Evolutionary conservation across 2,113 vertebrate genomes (phyloP).

Genomic region (Emberiza fucata): DNA sequence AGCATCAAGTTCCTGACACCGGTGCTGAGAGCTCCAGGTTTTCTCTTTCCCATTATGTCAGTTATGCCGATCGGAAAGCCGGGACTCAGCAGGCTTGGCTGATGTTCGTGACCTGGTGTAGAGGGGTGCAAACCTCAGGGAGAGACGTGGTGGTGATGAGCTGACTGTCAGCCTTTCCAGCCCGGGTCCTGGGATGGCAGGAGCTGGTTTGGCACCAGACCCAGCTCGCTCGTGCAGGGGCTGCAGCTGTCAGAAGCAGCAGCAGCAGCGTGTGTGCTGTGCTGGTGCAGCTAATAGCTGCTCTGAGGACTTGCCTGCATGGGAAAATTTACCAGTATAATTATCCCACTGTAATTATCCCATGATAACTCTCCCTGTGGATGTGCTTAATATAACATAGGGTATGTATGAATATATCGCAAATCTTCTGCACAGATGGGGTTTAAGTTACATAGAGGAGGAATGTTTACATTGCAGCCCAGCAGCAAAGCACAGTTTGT

Average conservation of each 20-base stretch:
- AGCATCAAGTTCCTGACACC: not conserved
- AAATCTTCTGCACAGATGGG: not conserved
- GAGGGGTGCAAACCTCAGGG: not conserved
- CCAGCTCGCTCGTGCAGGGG: not conserved
- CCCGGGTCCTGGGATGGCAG: not conserved
- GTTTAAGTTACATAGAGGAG: not conserved
- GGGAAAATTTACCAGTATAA: not conserved
- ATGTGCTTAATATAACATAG: not conserved
- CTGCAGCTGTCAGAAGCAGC: not conserved
- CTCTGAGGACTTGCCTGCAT: slow-evolving; percentile 8
- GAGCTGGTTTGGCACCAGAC: not conserved
- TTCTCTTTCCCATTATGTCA: not conserved
- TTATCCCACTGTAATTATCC: slow-evolving; percentile 31
- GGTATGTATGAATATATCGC: not conserved
- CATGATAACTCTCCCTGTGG: not conserved
- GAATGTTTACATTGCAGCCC: slow-evolving; percentile 1
- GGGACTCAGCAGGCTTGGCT: not conserved
- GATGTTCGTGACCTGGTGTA: fast-evolving
- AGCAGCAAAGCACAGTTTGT: slow-evolving; percentile 5
- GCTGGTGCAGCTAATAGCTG: not conserved
- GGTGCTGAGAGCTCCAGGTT: not conserved
- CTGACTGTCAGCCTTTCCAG: not conserved
- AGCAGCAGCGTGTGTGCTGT: not conserved
- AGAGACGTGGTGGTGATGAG: not conserved
- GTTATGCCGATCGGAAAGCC: not conserved